Evolutionary conservation across 2,888 invertebrate genomes (phyloP).

Genomic region (Apeira syringaria): DNA sequence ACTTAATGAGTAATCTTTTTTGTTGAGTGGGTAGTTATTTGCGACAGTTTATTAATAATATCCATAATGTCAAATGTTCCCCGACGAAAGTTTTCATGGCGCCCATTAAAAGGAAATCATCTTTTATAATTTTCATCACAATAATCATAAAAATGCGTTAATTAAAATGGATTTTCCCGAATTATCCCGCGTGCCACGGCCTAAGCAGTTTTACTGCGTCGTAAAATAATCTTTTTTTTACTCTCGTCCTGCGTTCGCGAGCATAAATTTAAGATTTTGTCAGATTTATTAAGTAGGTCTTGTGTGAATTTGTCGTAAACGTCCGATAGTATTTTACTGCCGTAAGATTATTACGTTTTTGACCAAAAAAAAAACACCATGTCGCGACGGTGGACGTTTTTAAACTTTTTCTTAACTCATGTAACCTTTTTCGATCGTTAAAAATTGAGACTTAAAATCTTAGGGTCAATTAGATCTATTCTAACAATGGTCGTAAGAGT

Average conservation of each 20-base stretch:
- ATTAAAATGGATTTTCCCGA: constrained; percentile 70
- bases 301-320: constrained; percentile 79
- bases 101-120: constrained; percentile 38
- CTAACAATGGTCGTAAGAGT: constrained; percentile 26
- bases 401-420: constrained; percentile 42
- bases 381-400: constrained; percentile 41
- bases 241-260: constrained; percentile 53
- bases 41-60: not conserved
- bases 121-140: constrained; percentile 46
- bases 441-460: constrained; percentile 35
- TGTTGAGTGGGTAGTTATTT: constrained; percentile 1
- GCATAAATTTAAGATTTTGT: constrained; percentile 75
- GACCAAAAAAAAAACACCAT: constrained; percentile 54
- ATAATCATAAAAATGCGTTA: constrained; percentile 56
- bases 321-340: constrained; percentile 74
- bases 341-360: constrained; percentile 64
- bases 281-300: constrained; percentile 77
- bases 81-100: constrained; percentile 23
- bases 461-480: constrained; percentile 37
- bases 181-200: constrained; percentile 55
- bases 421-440: constrained; percentile 52
- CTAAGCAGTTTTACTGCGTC: constrained; percentile 63
- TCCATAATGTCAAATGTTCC: constrained; percentile 18
- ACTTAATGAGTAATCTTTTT: no score
- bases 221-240: constrained; percentile 52